Evolutionary conservation across 2,113 vertebrate genomes (phyloP).

Genomic region (Mastomys coucha): DNA sequence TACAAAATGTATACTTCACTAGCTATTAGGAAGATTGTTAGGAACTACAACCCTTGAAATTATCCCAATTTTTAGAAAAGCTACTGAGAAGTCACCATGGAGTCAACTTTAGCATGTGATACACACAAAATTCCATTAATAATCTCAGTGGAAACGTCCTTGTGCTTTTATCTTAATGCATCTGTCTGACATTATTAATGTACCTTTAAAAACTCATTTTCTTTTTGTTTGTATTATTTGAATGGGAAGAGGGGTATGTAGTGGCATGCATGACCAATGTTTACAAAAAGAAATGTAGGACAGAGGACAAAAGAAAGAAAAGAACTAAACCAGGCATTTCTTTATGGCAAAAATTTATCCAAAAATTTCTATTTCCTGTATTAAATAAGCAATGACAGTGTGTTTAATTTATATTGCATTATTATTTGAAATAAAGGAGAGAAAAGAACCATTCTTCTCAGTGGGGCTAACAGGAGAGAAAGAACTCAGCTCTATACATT

Average conservation of each 20-base stretch:
- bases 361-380: background rate
- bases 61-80: background rate
- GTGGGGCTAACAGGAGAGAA: background rate
- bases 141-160: background rate
- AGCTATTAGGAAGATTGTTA: background rate
- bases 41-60: background rate
- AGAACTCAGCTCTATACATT: background rate
- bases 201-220: background rate
- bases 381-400: background rate
- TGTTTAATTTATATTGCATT: conserved; percentile 25
- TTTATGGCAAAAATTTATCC: background rate
- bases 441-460: background rate
- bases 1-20: background rate
- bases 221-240: conserved; percentile 24
- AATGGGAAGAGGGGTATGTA: background rate
- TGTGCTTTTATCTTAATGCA: background rate
- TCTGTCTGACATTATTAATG: background rate
- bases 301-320: background rate
- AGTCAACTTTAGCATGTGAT: background rate
- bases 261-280: background rate
- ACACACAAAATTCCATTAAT: conserved; percentile 26
- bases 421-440: conserved; percentile 28
- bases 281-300: background rate
- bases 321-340: background rate
- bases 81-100: background rate